Evolutionary conservation across 1,140 invertebrate genomes (phyloP).

Genomic region (Lanistes nyassanus): DNA sequence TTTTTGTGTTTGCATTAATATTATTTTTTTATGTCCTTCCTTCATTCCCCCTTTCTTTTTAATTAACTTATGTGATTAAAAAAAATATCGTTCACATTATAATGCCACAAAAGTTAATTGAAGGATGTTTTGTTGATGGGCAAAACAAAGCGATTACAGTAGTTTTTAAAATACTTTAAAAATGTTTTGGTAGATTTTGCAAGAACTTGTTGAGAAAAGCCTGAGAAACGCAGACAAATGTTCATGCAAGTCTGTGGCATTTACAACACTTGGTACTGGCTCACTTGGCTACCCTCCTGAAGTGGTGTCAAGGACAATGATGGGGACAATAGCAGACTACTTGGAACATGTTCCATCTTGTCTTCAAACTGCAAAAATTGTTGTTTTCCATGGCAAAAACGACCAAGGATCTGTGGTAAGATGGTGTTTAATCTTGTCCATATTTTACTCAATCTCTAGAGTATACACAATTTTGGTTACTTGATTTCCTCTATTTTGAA

Average conservation of each 20-base stretch:
- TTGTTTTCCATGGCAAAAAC: not conserved
- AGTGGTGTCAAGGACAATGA: not conserved
- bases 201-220: conserved; percentile 8
- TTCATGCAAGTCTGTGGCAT: not conserved
- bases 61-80: not conserved
- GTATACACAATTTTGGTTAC: no score
- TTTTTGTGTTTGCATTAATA: no score
- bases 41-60: no score
- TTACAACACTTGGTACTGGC: conserved; percentile 1
- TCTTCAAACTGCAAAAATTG: not conserved
- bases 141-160: not conserved
- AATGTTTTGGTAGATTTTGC: not conserved
- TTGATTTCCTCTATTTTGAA: no score
- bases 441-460: no score
- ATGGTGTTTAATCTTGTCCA: no score
- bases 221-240: not conserved
- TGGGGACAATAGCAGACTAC: conserved; percentile 3
- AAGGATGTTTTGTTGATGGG: not conserved
- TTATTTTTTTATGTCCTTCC: no score
- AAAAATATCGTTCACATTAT: not conserved
- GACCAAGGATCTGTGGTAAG: no score
- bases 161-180: not conserved
- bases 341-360: not conserved
- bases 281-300: not conserved
- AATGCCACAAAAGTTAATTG: no score